Evolutionary conservation across 2,797 vertebrate genomes (phyloP).

Genomic region (Rhincodon typus): DNA sequence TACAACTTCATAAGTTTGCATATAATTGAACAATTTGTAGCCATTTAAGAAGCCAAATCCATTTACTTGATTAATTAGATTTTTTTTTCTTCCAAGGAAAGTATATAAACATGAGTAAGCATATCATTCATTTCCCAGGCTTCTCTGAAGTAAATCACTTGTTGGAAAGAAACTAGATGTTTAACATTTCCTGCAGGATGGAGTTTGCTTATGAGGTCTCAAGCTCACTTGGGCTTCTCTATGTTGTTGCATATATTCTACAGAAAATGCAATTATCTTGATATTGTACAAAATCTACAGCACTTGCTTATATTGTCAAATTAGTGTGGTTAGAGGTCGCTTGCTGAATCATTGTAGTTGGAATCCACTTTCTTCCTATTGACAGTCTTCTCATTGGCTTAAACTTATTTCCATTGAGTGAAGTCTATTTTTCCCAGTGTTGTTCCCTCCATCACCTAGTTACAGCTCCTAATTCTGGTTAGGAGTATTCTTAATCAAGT

Average conservation of each 20-base stretch:
- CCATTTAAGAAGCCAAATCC: conserved; percentile 24
- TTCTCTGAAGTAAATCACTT: background rate
- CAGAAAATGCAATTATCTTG: conserved; percentile 19
- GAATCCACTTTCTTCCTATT: background rate
- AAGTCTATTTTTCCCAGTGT: background rate
- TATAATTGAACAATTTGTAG: conserved; percentile 23
- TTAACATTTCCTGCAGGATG: conserved; percentile 25
- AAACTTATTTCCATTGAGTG: background rate
- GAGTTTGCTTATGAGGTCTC: conserved; percentile 4
- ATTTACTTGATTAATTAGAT: conserved; percentile 25
- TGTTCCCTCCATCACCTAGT: background rate
- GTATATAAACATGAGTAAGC: background rate
- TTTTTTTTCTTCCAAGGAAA: background rate
- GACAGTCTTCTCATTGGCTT: background rate
- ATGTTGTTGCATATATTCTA: conserved; percentile 2
- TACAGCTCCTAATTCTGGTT: background rate
- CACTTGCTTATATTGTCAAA: conserved; percentile 13
- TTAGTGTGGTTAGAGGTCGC: background rate
- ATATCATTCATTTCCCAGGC: conserved; percentile 8
- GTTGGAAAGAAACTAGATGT: background rate
- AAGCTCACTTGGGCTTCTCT: background rate
- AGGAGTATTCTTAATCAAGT: no score
- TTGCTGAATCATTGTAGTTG: conserved; percentile 16
- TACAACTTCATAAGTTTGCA: conserved; percentile 32
- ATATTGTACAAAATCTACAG: conserved; percentile 22